Evolutionary conservation across 2,113 vertebrate species (phyloP), one percentile per base, ranked within the genome.

Genomic region (Pachypanchax playfairii): DNA sequence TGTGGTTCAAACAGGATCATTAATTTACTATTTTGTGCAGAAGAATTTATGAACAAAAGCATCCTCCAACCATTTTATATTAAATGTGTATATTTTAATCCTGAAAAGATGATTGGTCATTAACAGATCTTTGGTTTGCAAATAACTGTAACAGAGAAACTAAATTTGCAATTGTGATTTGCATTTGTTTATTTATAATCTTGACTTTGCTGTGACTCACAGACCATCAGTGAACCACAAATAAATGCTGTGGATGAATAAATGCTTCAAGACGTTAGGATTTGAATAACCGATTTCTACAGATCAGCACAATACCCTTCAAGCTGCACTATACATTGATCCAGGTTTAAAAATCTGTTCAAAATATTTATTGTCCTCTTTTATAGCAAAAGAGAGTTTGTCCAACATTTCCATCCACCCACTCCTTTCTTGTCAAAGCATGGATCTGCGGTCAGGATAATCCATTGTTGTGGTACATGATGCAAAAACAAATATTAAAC

Each of bases 381-480:
- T 60, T 6, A 33, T 9, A 6, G 11, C 52, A 58, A 58, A 72
- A 78, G 52, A 69, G 15, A 44, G 57, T 75, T 72, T 77, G 61
- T 69, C 54, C 65, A 31, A 24, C 61, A 18, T 62, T 69, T 22
- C 8, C 7, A 24, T 60, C 42, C n/a, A 42, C 48, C 49, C 41
- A 28, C 35, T 49, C 47, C 24, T 57, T 75, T 25, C 75, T 86
- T 88, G 88, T 88, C 88, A 88, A 63, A 24, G 73, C 69, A 83
- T 38, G 8, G 79, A 87, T 88, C 74, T 87, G 77, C 85, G 88
- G 83, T 90, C 84, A 85, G 68, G 82, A 87, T 83, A 83, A 90
- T 91, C 91, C 89, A 90, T 91, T 88, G 90, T 73, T 60, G 73
- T 89, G 85, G 76, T 87, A 89, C 70, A 74, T 85, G 75, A 88